Base-by-base conservation (phyloP, 2,797 vertebrate genomes). In the Malacoraja senta region DNA sequence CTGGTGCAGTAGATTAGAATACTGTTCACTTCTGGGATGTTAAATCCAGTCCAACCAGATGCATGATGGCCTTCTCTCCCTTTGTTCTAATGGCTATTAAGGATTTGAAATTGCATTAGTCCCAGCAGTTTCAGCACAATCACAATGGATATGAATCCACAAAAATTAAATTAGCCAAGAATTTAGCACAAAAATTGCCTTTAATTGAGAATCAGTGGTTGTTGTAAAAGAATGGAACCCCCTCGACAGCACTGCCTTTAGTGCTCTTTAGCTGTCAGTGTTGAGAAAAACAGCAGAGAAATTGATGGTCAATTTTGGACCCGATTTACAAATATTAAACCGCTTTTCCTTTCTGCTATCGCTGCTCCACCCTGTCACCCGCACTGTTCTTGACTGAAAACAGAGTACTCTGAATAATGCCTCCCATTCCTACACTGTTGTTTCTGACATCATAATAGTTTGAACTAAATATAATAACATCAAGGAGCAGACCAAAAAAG, bases 71-170 rank as follows among this genome's bases (percentile, higher is more conserved):
- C 63, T 53, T 88, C 63, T 84, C 88, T 91, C 35, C 71, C 44
- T 35, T 72, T 35, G 74, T 24, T 29, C 38, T 92, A 92, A 92
- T 92, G 90, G 90, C 72, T 92, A 44, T 92, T 72, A 92, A 74
- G 71, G 71, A 92, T 76, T 29, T 10, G 26, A 76, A 92, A 92
- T 92, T 92, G 72, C 74, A 92, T 92, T 92, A 92, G 90, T 76
- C 71, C 44, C 29, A n/a, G 90, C 71, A 72, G 90, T 76, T 76
- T 76, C 90, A 92, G 71, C 65, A 72, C 72, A 76, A 92, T 92
- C 90, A 92, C 90, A 76, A 58, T 58, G 90, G 35, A 92, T 76
- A 76, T 58, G 38, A 72, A 92, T 53, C 90, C 90, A 72, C 71
- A 76, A 26, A 74, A 72, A 92, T 76, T 92, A 92, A 92, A 92